Conservation (phyloP, 2,797 vertebrate species). For the Microctenopoma steveboyesi region DNA sequence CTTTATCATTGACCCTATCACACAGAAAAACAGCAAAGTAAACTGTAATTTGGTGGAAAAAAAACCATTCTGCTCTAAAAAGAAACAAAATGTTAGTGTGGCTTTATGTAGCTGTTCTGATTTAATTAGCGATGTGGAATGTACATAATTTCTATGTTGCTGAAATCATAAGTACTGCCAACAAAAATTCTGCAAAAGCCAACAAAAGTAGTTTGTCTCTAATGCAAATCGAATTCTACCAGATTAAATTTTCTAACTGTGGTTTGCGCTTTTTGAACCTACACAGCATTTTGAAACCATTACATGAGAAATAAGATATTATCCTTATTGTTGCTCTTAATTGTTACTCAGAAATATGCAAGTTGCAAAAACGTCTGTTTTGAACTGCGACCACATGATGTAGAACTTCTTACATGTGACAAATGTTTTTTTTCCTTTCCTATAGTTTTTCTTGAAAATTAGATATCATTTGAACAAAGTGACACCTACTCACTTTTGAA, state of each 20-base stretch:
- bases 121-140: background rate
- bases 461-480: constrained; percentile 26
- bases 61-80: background rate
- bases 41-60: background rate
- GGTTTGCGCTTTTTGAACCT: background rate
- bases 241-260: constrained; percentile 1
- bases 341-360: background rate
- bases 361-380: constrained; percentile 1
- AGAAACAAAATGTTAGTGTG: background rate
- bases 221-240: background rate
- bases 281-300: background rate
- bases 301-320: no score
- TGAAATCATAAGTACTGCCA: background rate
- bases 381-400: background rate
- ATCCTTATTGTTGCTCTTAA: background rate
- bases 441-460: constrained; percentile 17
- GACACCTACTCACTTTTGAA: constrained; percentile 34
- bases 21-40: no score
- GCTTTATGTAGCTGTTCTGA: background rate
- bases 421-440: constrained; percentile 13
- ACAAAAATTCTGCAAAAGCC: no score
- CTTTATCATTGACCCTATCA: no score
- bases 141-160: no score
- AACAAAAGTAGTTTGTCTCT: background rate
- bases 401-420: constrained; percentile 12